Conservation (phyloP, 1,140 invertebrate genomes). For the Pinna nobilis region DNA sequence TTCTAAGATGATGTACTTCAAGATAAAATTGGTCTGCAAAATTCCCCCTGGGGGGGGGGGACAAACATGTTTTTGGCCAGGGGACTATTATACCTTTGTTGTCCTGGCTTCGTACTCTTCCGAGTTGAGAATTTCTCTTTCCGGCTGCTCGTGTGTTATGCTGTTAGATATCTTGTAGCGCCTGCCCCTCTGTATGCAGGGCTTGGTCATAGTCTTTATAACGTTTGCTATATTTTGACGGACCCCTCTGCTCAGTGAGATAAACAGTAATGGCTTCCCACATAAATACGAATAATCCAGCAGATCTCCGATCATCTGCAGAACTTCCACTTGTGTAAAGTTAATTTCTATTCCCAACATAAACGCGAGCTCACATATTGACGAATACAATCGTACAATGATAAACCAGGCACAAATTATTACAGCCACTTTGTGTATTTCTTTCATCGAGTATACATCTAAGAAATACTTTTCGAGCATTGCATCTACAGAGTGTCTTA, state of each 20-base stretch:
- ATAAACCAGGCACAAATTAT: slow-evolving; percentile 48
- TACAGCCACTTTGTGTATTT: slow-evolving; percentile 52
- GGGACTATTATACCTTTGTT: no score
- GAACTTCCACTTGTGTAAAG: no score
- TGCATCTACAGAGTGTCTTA: slow-evolving; percentile 27
- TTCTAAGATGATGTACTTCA: no score
- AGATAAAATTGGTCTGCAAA: no score
- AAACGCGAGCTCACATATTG: background rate
- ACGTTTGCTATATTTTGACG: background rate
- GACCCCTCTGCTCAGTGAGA: background rate
- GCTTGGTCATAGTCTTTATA: background rate
- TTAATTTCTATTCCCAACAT: background rate
- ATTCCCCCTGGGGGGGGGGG: no score
- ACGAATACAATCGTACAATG: background rate
- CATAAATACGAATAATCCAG: slow-evolving; percentile 6
- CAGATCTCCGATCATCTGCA: background rate
- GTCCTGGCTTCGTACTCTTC: no score
- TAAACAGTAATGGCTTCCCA: slow-evolving; percentile 2
- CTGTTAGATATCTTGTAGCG: no score
- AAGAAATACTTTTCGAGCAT: slow-evolving; percentile 64
- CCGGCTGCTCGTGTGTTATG: no score
- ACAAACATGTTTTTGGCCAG: no score
- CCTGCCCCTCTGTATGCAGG: no score
- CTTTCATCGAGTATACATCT: slow-evolving; percentile 56
- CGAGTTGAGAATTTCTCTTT: no score